Evolutionary conservation across 2,888 invertebrate genomes (phyloP).

Genomic region (Petrolisthes cinctipes): DNA sequence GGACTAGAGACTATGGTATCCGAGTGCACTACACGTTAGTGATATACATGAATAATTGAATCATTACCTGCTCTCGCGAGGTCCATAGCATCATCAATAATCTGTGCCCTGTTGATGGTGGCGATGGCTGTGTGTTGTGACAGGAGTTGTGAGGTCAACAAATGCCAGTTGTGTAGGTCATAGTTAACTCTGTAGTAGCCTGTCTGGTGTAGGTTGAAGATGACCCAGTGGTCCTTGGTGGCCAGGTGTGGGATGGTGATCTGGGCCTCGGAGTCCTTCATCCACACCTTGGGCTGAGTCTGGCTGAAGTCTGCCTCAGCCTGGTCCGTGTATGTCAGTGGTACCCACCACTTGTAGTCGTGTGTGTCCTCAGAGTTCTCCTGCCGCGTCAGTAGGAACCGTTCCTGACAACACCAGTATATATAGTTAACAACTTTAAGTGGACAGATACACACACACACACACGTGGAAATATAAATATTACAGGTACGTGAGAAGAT

Average conservation of each 20-base stretch:
- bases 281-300: conserved; percentile 74
- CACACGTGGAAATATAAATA: background rate
- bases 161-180: conserved; percentile 82
- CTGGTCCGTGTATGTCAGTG: conserved; percentile 75
- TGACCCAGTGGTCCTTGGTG: conserved; percentile 75
- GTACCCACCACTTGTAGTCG: conserved; percentile 74
- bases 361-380: conserved; percentile 75
- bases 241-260: conserved; percentile 44
- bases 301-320: conserved; percentile 72
- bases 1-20: no score
- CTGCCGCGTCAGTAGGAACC: conserved; percentile 76
- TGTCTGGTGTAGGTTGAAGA: conserved; percentile 85
- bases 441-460: background rate
- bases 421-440: background rate
- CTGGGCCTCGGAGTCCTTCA: conserved; percentile 70
- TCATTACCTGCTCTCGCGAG: conserved; percentile 70
- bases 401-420: conserved; percentile 70
- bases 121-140: conserved; percentile 78
- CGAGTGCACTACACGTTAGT: no score
- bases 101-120: conserved; percentile 85
- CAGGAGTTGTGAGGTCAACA: conserved; percentile 78
- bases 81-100: conserved; percentile 80
- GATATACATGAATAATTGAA: background rate
- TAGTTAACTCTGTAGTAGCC: conserved; percentile 78
- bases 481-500: background rate